Conservation (phyloP, 2,888 invertebrate species). For the Microctonus hyperodae region DNA sequence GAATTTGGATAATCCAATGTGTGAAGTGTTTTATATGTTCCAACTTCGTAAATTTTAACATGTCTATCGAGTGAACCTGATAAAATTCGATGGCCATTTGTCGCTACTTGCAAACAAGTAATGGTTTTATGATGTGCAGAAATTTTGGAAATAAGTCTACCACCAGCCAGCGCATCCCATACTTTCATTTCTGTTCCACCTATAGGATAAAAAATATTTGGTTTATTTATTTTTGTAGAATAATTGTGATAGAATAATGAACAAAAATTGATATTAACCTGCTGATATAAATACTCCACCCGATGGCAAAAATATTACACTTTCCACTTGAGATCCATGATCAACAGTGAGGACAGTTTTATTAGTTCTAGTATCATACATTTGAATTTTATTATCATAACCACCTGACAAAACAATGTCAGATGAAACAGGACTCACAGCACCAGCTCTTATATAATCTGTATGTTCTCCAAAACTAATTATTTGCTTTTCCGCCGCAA, state of each 20-base stretch:
- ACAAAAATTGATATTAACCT: constrained; percentile 63
- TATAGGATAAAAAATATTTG: constrained; percentile 42
- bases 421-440: constrained; percentile 77
- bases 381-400: constrained; percentile 86
- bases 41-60: constrained; percentile 90
- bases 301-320: constrained; percentile 84
- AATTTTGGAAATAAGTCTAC: constrained; percentile 82
- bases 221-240: neutral
- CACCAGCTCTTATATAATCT: constrained; percentile 88
- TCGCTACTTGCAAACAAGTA: constrained; percentile 83
- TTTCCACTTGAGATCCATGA: constrained; percentile 91
- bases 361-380: constrained; percentile 84
- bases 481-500: constrained; percentile 80
- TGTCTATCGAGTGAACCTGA: constrained; percentile 93
- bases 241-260: neutral
- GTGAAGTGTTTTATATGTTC: constrained; percentile 86
- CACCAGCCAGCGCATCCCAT: constrained; percentile 92
- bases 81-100: constrained; percentile 81
- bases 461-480: constrained; percentile 72
- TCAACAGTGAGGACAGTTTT: constrained; percentile 77
- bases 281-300: constrained; percentile 92
- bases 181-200: constrained; percentile 89
- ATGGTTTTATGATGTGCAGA: constrained; percentile 96
- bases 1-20: constrained; percentile 91
- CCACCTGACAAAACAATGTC: constrained; percentile 84